Conservation (phyloP, 2,888 invertebrate species). For the Exephanes ischioxanthus region DNA sequence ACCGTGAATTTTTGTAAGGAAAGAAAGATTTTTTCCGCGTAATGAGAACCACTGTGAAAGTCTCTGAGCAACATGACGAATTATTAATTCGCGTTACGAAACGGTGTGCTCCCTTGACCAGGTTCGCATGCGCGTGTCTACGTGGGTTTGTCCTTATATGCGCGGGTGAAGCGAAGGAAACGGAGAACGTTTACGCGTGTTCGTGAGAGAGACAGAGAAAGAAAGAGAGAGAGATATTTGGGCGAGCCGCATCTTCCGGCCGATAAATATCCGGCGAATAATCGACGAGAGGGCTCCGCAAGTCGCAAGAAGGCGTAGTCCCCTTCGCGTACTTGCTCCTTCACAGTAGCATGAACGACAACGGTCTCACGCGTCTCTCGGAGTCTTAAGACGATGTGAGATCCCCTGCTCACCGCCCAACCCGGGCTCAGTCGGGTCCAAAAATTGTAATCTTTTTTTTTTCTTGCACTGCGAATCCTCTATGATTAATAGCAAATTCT, state of each 20-base stretch:
- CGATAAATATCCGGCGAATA: constrained; percentile 68
- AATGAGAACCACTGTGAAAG: constrained; percentile 57
- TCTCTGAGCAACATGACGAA: constrained; percentile 43
- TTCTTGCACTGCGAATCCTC: too few species aligned
- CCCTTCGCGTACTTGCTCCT: constrained; percentile 24
- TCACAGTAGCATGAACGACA: constrained; percentile 14
- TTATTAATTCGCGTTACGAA: constrained; percentile 61
- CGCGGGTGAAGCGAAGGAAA: constrained; percentile 50
- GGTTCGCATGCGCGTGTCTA: constrained; percentile 7
- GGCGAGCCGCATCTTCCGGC: constrained; percentile 71
- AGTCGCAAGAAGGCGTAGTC: constrained; percentile 24
- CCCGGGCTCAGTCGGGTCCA: too few species aligned
- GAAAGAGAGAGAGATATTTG: constrained; percentile 51
- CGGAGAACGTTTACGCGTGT: neutral
- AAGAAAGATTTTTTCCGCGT: neutral
- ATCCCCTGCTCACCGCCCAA: too few species aligned
- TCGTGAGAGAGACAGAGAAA: constrained; percentile 14
- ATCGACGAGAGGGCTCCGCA: constrained; percentile 35
- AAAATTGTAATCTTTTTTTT: too few species aligned
- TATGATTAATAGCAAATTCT: too few species aligned
- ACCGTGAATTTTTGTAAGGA: neutral
- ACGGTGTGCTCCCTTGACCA: constrained; percentile 55
- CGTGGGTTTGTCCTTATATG: constrained; percentile 62
- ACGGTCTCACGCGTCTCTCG: constrained; percentile 3
- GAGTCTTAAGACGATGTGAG: neutral